Percentiles rank a stretch among this genome's conserved stretches.
Conservation (phyloP, 1,140 invertebrate species). For the Leucophenga varia region DNA sequence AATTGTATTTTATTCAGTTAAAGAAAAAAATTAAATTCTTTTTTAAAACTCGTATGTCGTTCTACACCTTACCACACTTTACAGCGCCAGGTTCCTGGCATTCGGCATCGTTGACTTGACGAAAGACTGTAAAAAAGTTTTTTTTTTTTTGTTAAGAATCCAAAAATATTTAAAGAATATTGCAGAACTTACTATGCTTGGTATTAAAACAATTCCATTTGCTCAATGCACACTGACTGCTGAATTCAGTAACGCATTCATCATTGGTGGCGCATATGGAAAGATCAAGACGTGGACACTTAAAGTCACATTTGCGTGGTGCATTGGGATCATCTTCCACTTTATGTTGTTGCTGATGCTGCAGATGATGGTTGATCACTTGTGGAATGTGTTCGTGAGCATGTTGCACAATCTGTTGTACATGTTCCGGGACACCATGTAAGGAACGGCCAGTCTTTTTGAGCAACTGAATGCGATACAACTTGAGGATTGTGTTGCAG, state of each 20-base stretch:
- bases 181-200: constrained; percentile 35
- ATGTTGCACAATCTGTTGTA: neutral
- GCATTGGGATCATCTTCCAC: too few relatives aligned
- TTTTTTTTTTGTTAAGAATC: neutral
- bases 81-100: too few relatives aligned
- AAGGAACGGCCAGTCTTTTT: too few relatives aligned
- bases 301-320: constrained; percentile 37
- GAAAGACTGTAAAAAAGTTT: constrained; percentile 24
- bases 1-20: too few relatives aligned
- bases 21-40: too few relatives aligned
- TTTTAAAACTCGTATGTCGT: too few relatives aligned
- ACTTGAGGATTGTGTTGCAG: too few relatives aligned
- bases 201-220: constrained; percentile 47
- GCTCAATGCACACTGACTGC: constrained; percentile 41
- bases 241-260: constrained; percentile 40
- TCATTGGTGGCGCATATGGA: constrained; percentile 39
- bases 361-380: constrained; percentile 23
- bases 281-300: constrained; percentile 27
- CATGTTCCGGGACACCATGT: too few relatives aligned
- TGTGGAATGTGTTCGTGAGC: constrained; percentile 1
- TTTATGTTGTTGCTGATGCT: too few relatives aligned
- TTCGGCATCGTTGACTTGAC: constrained; percentile 37
- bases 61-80: too few relatives aligned
- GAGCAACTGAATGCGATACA: too few relatives aligned
- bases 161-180: neutral